A percentile compares a stretch with the other conserved stretches of the same genome.
These are phyloP conservation scores for Xenentodon cancila DNA, from an alignment of 2,797 vertebrate genomes.

Conservation along the genomic window DNA sequence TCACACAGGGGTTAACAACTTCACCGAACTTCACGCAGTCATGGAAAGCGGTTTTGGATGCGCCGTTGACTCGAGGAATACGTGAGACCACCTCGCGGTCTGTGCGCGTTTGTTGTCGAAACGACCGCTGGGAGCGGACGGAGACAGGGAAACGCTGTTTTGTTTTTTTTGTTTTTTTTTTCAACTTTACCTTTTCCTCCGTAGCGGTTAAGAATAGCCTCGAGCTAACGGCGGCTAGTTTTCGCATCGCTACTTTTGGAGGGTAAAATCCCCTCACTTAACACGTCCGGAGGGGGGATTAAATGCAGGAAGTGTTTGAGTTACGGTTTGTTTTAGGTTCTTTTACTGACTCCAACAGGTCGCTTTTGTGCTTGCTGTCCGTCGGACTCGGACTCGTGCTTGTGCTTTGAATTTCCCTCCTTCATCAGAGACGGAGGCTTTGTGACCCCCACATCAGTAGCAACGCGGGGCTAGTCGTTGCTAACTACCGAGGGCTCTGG, in stretches of 20 bases:
- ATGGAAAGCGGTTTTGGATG: conserved; percentile 63
- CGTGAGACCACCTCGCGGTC: conserved; percentile 17
- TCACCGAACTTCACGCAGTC: conserved; percentile 48
- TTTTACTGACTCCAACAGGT: conserved; percentile 19
- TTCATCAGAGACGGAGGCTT: conserved; percentile 38
- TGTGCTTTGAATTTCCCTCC: conserved; percentile 87
- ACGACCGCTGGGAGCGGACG: conserved; percentile 36
- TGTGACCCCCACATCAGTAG: conserved; percentile 61
- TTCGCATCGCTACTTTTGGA: conserved; percentile 30
- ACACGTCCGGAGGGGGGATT: background rate
- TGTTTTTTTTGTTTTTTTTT: conserved; percentile 18
- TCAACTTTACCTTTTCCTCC: conserved; percentile 4
- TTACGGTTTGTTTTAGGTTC: background rate
- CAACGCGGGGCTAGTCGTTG: conserved; percentile 68
- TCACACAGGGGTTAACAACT: conserved; percentile 63
- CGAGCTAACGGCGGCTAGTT: conserved; percentile 70
- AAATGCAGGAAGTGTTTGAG: no score
- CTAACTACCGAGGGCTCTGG: conserved; percentile 63
- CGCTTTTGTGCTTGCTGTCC: conserved; percentile 24
- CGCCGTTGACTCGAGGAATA: background rate
- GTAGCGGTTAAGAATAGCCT: conserved; percentile 48
- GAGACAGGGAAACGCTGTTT: background rate
- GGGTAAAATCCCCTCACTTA: conserved; percentile 5
- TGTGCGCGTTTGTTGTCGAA: conserved; percentile 23
- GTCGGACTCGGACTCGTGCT: conserved; percentile 18